Evolutionary conservation across 2,888 invertebrate species (phyloP), one percentile per base, ranked within the genome.

Genomic region (Leptinotarsa haldemani): DNA sequence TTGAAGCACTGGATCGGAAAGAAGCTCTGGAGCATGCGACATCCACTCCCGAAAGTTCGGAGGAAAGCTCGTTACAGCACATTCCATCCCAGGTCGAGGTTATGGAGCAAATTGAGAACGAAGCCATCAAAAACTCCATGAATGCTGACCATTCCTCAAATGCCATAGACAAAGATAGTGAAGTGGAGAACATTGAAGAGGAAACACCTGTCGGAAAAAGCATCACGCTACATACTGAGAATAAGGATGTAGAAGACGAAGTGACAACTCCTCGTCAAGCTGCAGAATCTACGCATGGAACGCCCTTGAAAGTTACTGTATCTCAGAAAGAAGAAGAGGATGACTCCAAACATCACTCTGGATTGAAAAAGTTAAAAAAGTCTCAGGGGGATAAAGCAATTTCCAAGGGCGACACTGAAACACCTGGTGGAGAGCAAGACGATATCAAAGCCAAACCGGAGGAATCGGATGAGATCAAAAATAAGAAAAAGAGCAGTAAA

Each of bases 81-180:
- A 20, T 13, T 56, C 12, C 20, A 16, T 30, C 16, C 30, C 61
- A 61, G 25, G 61, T n/a, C 16, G 25, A 30, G 16, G 16, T 61
- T 30, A 5, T 16, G 12, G 30, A 61, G 1, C 16, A 13, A 25
- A 13, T n/a, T 25, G 30, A 16, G n/a, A n/a, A 30, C n/a, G 25
- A 25, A 61, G 3, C 20, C 20, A 9, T 7, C 4, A 25, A 30
- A 61, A 25, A 40, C 15, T 20, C 16, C 16, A 1, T 13, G 22
- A 20, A 30, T 9, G 7, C 9, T 9, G 40, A n/a, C 40, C 25
- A 61, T 61, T 40, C 61, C 13, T 25, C 18, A 9, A 66, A 66
- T 66, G 18, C 12, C 3, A 66, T 66, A 66, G 50, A 66, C 13
- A 66, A 66, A 22, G 66, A 30, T n/a, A 18, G n/a, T 20, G 50